These are phyloP conservation scores for Metalampra italica DNA, from an alignment of 2,888 invertebrate genomes.

Conservation along the genomic window DNA sequence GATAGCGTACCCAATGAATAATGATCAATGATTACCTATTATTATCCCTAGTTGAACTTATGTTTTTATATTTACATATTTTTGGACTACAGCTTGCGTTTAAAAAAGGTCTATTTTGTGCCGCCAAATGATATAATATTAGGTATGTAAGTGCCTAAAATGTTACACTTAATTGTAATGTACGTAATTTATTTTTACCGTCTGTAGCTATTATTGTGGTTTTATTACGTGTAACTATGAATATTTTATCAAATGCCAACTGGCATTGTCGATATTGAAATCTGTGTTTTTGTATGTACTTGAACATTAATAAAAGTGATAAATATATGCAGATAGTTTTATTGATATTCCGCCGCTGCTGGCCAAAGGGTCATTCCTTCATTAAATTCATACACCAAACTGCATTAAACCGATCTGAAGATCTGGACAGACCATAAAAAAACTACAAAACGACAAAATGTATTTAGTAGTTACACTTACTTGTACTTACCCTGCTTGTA, in stretches of 20 bases:
- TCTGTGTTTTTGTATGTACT: slow-evolving; percentile 3
- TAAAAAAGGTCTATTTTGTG: neutral
- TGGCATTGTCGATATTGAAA: slow-evolving; percentile 2
- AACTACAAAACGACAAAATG: too few relatives aligned
- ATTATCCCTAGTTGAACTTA: too few relatives aligned
- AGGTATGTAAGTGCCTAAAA: neutral
- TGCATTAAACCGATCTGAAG: too few relatives aligned
- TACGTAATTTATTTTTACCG: slow-evolving; percentile 2
- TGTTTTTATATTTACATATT: too few relatives aligned
- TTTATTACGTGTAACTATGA: neutral
- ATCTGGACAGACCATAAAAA: too few relatives aligned
- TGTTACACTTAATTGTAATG: neutral
- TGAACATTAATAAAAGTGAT: slow-evolving; percentile 1
- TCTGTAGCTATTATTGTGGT: neutral
- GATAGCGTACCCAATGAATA: too few relatives aligned
- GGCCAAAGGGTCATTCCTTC: too few relatives aligned
- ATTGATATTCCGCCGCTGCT: neutral
- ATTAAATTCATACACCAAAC: too few relatives aligned
- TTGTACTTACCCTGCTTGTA: too few relatives aligned
- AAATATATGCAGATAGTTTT: neutral
- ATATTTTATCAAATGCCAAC: neutral
- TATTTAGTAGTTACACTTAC: too few relatives aligned
- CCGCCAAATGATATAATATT: neutral
- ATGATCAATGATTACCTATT: too few relatives aligned
- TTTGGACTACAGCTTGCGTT: too few relatives aligned